These are phyloP conservation scores for Tringa solitaria DNA, from an alignment of 2,113 vertebrate species.

Conservation along the genomic window DNA sequence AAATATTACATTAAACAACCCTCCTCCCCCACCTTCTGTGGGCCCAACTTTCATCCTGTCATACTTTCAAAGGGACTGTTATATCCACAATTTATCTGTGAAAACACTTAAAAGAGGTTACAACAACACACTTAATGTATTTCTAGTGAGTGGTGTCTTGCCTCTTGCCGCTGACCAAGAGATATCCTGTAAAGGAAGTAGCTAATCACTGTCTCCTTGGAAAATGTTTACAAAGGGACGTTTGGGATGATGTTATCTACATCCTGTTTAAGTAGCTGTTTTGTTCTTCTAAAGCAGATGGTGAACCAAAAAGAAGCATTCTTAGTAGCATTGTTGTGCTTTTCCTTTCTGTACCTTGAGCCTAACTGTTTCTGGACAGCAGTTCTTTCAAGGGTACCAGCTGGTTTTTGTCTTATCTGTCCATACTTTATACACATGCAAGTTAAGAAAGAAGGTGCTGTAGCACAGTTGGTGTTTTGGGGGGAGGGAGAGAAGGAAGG, in stretches of 20 bases:
- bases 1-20: background rate
- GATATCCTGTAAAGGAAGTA: slow-evolving; percentile 29
- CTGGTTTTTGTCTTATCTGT: background rate
- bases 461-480: background rate
- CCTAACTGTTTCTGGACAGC: background rate
- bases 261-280: slow-evolving; percentile 40
- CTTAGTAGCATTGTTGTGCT: background rate
- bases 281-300: slow-evolving; percentile 4
- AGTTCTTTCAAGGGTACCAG: background rate
- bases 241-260: slow-evolving; percentile 42
- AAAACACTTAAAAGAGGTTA: slow-evolving; percentile 12
- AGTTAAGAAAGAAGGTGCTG: background rate
- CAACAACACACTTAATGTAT: background rate
- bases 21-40: background rate
- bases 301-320: background rate
- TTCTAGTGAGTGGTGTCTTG: slow-evolving; percentile 8
- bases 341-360: slow-evolving; percentile 7
- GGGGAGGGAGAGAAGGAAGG: background rate
- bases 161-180: slow-evolving; percentile 2
- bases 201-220: slow-evolving; percentile 47
- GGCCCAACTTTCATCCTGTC: background rate
- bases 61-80: background rate
- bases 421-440: background rate
- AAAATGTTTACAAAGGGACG: slow-evolving; percentile 33
- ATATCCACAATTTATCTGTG: background rate